These are phyloP conservation scores for Lysiphlebus fabarum DNA, from an alignment of 1,140 invertebrate genomes.

Conservation along the genomic window DNA sequence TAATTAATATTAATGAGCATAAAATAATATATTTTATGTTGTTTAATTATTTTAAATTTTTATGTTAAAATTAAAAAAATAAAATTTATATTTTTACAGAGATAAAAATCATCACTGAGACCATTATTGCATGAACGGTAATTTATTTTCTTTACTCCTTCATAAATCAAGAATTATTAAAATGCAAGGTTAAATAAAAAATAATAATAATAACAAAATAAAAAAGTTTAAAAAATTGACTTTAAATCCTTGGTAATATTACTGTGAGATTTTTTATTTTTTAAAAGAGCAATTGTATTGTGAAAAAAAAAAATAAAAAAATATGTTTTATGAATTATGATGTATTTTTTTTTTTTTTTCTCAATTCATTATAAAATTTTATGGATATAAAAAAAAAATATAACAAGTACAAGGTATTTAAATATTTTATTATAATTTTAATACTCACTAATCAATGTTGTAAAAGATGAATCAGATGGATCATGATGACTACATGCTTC, in stretches of 20 bases:
- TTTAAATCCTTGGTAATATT: too few relatives aligned
- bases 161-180: constrained; percentile 30
- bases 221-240: too few relatives aligned
- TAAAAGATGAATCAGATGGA: constrained; percentile 66
- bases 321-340: not conserved
- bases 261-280: too few relatives aligned
- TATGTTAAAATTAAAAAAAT: too few relatives aligned
- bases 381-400: too few relatives aligned
- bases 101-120: constrained; percentile 21
- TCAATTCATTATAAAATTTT: constrained; percentile 4
- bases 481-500: constrained; percentile 59
- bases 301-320: not conserved
- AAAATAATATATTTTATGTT: not conserved
- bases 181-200: not conserved
- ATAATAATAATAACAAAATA: constrained; percentile 7
- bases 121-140: constrained; percentile 26
- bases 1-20: not conserved
- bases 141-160: constrained; percentile 24
- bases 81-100: constrained; percentile 26
- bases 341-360: constrained; percentile 9
- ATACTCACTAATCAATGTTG: constrained; percentile 81
- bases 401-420: too few relatives aligned
- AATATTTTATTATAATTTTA: constrained; percentile 27
- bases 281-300: not conserved
- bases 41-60: too few relatives aligned